Conservation (phyloP, 2,113 vertebrate genomes). For the Leiothrix lutea region DNA sequence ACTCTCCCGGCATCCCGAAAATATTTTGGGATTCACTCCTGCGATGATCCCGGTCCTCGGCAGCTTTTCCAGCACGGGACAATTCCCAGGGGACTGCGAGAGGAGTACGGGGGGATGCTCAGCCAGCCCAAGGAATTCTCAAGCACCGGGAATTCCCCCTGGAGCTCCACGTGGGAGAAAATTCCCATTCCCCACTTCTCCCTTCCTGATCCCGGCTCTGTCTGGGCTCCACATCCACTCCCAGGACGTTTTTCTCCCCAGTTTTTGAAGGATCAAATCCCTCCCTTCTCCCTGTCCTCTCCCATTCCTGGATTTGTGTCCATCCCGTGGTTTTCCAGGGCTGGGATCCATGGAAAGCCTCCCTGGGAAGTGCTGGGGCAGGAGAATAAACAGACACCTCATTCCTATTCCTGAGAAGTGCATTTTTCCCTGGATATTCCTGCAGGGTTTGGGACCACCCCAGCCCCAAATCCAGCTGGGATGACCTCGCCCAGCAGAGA, state of each 20-base stretch:
- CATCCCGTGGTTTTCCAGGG: not conserved
- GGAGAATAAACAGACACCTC: slow-evolving; percentile 20
- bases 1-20: not conserved
- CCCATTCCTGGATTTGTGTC: fast-evolving
- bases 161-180: fast-evolving
- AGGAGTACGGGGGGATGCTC: not conserved
- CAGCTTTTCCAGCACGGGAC: fast-evolving
- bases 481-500: not conserved
- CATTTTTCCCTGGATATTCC: not conserved
- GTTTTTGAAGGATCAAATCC: not conserved
- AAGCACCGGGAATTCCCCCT: too few species aligned
- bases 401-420: fast-evolving
- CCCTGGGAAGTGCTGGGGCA: fast-evolving
- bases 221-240: fast-evolving
- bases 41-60: not conserved
- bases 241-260: fast-evolving
- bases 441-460: fast-evolving
- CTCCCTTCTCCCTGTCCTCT: fast-evolving
- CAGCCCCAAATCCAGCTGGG: fast-evolving
- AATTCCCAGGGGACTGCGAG: not conserved
- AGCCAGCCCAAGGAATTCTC: too few species aligned
- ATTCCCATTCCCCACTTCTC: not conserved
- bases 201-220: not conserved
- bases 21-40: not conserved
- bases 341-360: not conserved